Evolutionary conservation across 2,797 vertebrate genomes (phyloP), one percentile per base, ranked within the genome.

Genomic region (Danio jaintianensis): DNA sequence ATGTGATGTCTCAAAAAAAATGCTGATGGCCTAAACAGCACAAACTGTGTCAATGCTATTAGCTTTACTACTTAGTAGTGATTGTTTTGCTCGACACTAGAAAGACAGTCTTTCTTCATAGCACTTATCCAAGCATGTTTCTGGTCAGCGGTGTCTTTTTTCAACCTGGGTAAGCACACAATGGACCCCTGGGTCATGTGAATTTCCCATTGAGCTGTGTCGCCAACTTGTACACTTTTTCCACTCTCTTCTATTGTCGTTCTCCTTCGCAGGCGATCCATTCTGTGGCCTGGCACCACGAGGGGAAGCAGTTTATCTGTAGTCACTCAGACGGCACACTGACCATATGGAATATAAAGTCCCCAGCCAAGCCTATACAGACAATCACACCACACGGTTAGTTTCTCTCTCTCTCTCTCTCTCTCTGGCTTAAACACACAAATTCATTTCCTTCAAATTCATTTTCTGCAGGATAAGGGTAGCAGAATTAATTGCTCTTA

Each of bases 301-400:
- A 98, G 93, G 98, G 97, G 90, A 99, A 99, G 88, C 98, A 99
- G 83, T 99, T 99, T 90, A 95, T 97, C 89, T 99, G 98, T 89
- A 99, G 98, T 92, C 98, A 99, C 93, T 99, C 98, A 81, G 98
- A 99, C 85, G 98, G 98, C 83, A 98, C 97, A 73, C 94, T 99
- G 93, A 98, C 97, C 88, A 96, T 97, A 94, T 99, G 98, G 98
- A 98, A 96, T 92, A 87, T 99, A 92, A 96, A 95, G 87, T 96
- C 95, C 83, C 95, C 96, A 88, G 90, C 95, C 82, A 98, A 96
- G 87, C 97, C 96, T 81, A 89, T 95, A 84, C 97, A 99, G 94
- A 98, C 97, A 93, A 98, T 99, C 95, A 97, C 96, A 82, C 98
- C 97, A 69, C 97, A 99, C 0, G 97, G 97, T 99, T 95, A 96